Percentiles rank a stretch among this genome's conserved stretches.
These are phyloP conservation scores for Drosophila paramelanica DNA, from an alignment of 2,888 invertebrate species.

Conservation along the genomic window DNA sequence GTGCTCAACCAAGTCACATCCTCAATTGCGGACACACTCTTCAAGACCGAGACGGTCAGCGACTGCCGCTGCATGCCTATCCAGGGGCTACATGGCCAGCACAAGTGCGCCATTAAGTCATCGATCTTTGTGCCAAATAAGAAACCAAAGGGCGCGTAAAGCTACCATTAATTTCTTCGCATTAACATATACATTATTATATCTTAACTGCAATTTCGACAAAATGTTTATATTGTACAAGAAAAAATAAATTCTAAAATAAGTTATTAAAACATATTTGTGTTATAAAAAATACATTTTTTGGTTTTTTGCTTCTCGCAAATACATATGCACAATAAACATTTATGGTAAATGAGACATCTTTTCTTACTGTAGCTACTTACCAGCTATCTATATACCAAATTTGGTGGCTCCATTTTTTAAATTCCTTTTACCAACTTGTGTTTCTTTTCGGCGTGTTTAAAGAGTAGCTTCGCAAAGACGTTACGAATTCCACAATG, in stretches of 20 bases:
- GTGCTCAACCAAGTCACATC: conserved; percentile 76
- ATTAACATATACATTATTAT: conserved; percentile 3
- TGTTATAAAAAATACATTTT: conserved; percentile 5
- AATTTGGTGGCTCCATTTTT: too few relatives aligned
- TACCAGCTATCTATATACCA: too few relatives aligned
- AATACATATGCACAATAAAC: too few relatives aligned
- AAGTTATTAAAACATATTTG: conserved; percentile 26
- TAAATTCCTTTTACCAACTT: too few relatives aligned
- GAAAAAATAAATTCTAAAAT: conserved; percentile 8
- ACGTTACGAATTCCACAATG: too few relatives aligned
- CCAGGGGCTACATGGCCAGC: conserved; percentile 81
- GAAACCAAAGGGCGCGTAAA: conserved; percentile 70
- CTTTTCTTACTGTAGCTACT: too few relatives aligned
- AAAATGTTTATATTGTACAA: conserved; percentile 14
- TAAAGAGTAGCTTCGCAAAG: too few relatives aligned
- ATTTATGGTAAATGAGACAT: too few relatives aligned
- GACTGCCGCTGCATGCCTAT: conserved; percentile 80
- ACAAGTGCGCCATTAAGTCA: conserved; percentile 79
- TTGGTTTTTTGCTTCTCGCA: background rate
- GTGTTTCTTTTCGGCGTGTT: too few relatives aligned
- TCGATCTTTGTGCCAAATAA: conserved; percentile 81
- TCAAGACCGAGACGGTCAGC: conserved; percentile 82
- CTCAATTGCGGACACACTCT: conserved; percentile 83
- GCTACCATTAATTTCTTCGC: background rate
- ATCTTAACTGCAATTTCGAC: conserved; percentile 2